Evolutionary conservation across 2,113 vertebrate genomes (phyloP).

Genomic region (Prinia subflava): DNA sequence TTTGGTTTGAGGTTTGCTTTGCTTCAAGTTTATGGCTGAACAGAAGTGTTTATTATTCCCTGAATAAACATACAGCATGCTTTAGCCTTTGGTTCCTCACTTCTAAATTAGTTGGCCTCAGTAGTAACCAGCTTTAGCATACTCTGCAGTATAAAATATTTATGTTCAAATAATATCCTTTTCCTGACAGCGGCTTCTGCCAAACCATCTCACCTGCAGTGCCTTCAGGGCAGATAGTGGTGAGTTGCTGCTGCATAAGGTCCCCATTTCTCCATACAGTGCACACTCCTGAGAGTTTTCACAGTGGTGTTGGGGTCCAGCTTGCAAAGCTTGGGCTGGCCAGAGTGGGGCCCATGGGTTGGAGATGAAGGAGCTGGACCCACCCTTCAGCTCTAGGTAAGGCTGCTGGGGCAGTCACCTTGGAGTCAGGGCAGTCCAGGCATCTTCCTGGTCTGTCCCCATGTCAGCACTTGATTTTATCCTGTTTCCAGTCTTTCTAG

Average conservation of each 20-base stretch:
- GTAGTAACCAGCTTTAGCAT: not conserved
- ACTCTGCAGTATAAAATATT: not conserved
- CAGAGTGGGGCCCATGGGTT: not conserved
- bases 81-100: not conserved
- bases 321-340: not conserved
- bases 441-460: not conserved
- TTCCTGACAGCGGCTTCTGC: not conserved
- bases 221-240: not conserved
- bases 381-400: not conserved
- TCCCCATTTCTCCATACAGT: not conserved
- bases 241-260: not conserved
- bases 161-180: not conserved
- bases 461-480: not conserved
- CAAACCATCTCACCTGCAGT: not conserved
- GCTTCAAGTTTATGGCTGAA: not conserved
- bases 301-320: not conserved
- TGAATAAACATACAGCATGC: not conserved
- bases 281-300: not conserved
- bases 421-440: not conserved
- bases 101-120: not conserved
- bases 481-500: not conserved
- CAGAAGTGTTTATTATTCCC: not conserved
- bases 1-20: not conserved
- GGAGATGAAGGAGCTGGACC: not conserved
- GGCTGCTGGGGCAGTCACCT: not conserved